Evolutionary conservation across 1,140 invertebrate species (phyloP).

Genomic region (Holotrichia oblita): DNA sequence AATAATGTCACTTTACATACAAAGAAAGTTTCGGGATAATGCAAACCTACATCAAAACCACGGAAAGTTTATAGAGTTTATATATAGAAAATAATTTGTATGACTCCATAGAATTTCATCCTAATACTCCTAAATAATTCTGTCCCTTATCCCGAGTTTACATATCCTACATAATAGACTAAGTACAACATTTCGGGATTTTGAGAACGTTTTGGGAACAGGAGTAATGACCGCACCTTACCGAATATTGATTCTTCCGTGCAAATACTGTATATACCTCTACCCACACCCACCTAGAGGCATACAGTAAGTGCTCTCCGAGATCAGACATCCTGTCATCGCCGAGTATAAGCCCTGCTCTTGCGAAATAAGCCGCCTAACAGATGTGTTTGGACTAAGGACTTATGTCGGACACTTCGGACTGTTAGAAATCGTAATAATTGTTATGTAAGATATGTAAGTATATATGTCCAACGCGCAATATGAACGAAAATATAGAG

Average conservation of each 20-base stretch:
- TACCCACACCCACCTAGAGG: slow-evolving; percentile 1
- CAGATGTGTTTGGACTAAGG: neutral
- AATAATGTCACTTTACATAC: no score
- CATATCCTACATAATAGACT: no score
- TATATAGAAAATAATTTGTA: no score
- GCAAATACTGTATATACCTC: slow-evolving; percentile 39
- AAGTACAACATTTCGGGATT: neutral
- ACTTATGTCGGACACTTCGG: neutral
- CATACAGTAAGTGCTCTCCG: neutral
- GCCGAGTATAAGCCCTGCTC: neutral
- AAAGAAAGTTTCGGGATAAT: no score
- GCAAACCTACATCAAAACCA: no score
- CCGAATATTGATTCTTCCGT: slow-evolving; percentile 43
- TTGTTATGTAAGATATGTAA: neutral
- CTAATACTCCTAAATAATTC: no score
- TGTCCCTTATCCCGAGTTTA: no score
- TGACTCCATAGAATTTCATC: no score
- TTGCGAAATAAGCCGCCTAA: neutral
- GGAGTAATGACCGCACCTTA: slow-evolving; percentile 44
- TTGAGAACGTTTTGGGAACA: slow-evolving; percentile 37
- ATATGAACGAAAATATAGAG: no score
- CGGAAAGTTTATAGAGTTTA: no score
- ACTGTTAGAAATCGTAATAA: neutral
- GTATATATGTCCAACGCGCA: neutral
- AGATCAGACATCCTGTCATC: neutral